These are phyloP conservation scores for Crossaster papposus DNA, from an alignment of 53 echinoderm and acorn worm species.

Conservation along the genomic window DNA sequence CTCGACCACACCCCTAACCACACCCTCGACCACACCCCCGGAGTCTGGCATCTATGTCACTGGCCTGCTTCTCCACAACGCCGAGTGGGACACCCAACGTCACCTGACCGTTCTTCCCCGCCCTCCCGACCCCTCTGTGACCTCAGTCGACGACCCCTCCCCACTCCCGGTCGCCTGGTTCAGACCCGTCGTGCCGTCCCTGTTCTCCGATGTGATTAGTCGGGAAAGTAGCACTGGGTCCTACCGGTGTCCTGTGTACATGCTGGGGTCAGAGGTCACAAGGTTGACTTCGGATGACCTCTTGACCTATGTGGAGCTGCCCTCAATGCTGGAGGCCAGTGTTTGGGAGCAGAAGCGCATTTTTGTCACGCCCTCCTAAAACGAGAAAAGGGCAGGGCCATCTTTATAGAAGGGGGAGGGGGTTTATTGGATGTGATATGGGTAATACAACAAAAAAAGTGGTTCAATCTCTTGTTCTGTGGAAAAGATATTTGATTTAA, in stretches of 20 bases:
- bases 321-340: conserved; percentile 65
- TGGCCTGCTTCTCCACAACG: conserved; percentile 81
- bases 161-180: conserved; percentile 76
- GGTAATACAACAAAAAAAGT: no score
- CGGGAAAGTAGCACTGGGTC: neutral
- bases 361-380: conserved; percentile 47
- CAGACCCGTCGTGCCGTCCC: conserved; percentile 61
- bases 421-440: no score
- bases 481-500: no score
- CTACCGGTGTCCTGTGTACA: conserved; percentile 62
- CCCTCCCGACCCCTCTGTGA: conserved; percentile 27
- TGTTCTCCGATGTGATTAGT: neutral
- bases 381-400: neutral
- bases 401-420: neutral
- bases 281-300: conserved; percentile 28
- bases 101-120: conserved; percentile 53
- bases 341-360: conserved; percentile 78
- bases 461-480: no score
- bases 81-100: conserved; percentile 68
- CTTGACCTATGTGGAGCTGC: conserved; percentile 65
- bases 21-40: conserved; percentile 66
- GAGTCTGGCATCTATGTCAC: conserved; percentile 73
- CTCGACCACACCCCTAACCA: no score
- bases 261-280: conserved; percentile 49
- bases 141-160: conserved; percentile 6